Evolutionary conservation across 2,888 invertebrate genomes (phyloP), one percentile per base, ranked within the genome.

Genomic region (Drosophila nigritarsus): DNA sequence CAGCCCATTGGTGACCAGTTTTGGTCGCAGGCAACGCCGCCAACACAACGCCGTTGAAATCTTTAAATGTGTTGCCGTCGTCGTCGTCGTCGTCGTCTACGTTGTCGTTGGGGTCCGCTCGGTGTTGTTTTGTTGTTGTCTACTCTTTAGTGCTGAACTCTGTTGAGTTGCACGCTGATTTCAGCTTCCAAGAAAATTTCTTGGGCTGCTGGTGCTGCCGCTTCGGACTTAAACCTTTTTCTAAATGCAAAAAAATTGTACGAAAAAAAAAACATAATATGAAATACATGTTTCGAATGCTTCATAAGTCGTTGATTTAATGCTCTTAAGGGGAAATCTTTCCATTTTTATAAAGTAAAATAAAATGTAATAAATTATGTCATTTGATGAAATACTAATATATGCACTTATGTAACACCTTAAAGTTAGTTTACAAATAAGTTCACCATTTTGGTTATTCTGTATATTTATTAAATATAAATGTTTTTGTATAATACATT

Each of bases 121-220:
- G 51, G 38, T 40, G 53, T 66, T 64, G 62, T 73, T 64, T 65
- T 75, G 62, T 64, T 76, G 64, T 65, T 71, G 71, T 53, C 60
- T 60, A 65, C 63, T 79, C 60, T 72, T 59, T 78, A 50, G 71
- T 74, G 64, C 65, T 62, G 54, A 72, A 56, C 55, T 67, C 60
- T 63, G 36, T 60, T 40, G 55, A 62, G 69, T 56, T 66, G 73
- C 66, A 66, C 51, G 73, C 73, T 76, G 77, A 71, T 65, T 82
- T 80, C 66, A 73, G 84, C 71, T 87, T 89, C 88, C 83, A 71
- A 76, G 86, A 85, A 87, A 85, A 62, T 74, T 80, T 74, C 73
- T 71, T 70, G 65, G 24, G 7, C 54, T 27, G 36, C 54, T 24
- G 32, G 58, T 64, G 66, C 58, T 61, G 75, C 63, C 60, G 63